A percentile compares a stretch with the other conserved stretches of the same genome.
Evolutionary conservation across 2,888 invertebrate genomes (phyloP).

Genomic region (Dasysyrphus tricinctus): DNA sequence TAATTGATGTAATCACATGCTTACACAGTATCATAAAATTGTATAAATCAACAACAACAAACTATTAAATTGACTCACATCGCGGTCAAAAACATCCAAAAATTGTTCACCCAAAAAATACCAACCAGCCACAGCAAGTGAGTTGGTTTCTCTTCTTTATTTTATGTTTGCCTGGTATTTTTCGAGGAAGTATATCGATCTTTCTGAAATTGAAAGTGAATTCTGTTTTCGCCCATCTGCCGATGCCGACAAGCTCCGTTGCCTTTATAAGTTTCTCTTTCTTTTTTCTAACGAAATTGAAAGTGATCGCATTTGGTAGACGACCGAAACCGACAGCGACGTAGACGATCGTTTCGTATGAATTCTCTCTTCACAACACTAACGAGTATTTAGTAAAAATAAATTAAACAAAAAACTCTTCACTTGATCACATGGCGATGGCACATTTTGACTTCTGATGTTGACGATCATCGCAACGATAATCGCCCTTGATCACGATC

Average conservation of each 20-base stretch:
- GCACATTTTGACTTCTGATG: background rate
- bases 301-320: slow-evolving; percentile 38
- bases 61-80: too few relatives aligned
- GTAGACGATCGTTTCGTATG: background rate
- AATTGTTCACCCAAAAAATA: slow-evolving; percentile 17
- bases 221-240: background rate
- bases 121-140: background rate
- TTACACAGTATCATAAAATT: too few relatives aligned
- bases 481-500: slow-evolving; percentile 15
- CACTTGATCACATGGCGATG: background rate
- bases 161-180: slow-evolving; percentile 53
- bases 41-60: too few relatives aligned
- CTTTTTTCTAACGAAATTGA: slow-evolving; percentile 57
- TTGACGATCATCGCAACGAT: background rate
- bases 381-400: background rate
- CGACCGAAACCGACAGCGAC: too few relatives aligned
- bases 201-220: slow-evolving; percentile 69
- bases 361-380: background rate
- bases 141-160: background rate
- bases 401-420: background rate
- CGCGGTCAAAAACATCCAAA: slow-evolving; percentile 12
- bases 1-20: too few relatives aligned
- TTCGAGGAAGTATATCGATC: slow-evolving; percentile 72
- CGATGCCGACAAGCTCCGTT: too few relatives aligned
- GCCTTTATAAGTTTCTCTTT: slow-evolving; percentile 1